A percentile compares a stretch with the other conserved stretches of the same genome.
phyloP scores from a whole-genome alignment of 1,140 invertebrate genomes.

The Penaeus japonicus region DNA sequence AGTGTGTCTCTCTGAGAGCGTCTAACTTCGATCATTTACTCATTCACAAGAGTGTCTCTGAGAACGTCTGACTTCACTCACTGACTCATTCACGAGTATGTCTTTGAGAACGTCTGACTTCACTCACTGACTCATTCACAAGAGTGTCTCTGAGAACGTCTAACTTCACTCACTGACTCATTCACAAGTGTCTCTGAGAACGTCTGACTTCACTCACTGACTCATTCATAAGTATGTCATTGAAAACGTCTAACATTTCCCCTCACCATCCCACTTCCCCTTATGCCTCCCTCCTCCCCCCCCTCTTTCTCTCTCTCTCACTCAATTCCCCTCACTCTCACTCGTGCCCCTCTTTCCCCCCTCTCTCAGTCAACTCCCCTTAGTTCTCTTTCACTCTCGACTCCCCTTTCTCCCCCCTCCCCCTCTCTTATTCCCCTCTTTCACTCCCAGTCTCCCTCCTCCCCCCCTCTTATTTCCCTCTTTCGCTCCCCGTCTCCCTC shows the following conservation, averaged over 20 bases:
- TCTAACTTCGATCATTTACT: no score
- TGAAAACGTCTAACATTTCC: no score
- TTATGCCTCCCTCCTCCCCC: slow-evolving; percentile 59
- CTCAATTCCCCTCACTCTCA: neutral
- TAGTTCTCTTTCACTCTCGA: neutral
- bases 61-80: no score
- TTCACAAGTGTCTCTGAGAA: neutral
- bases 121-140: neutral
- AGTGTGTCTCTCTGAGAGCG: no score
- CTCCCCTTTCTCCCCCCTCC: no score
- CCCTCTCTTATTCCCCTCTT: neutral
- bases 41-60: no score
- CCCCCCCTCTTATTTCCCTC: neutral
- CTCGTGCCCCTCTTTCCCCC: neutral
- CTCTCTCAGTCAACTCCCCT: neutral
- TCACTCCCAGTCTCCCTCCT: neutral
- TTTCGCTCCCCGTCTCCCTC: neutral
- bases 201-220: no score
- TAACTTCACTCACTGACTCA: no score
- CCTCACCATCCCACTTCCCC: neutral
- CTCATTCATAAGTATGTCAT: neutral
- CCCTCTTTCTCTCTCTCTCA: slow-evolving; percentile 67
- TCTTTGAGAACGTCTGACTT: no score
- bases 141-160: no score
- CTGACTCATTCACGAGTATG: neutral